Evolutionary conservation across 2,797 vertebrate species (phyloP), one percentile per base, ranked within the genome.

Genomic region (Chelon labrosus): DNA sequence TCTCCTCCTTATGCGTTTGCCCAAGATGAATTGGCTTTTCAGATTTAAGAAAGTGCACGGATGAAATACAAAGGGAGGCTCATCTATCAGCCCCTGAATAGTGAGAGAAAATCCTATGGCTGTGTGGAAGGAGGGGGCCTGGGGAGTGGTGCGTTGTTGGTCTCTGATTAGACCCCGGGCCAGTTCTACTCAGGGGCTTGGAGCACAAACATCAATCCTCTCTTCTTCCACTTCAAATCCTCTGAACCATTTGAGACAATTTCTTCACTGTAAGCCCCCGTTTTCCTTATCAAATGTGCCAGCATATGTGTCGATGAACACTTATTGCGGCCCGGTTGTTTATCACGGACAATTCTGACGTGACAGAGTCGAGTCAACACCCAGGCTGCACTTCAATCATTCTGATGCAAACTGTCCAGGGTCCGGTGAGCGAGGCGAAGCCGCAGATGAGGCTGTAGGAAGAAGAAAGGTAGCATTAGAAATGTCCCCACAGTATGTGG

Each of bases 1-100:
- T 77, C 69, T 88, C 71, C 75, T 81, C 79, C 79, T 84, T 72
- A 76, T 79, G 85, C 72, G 9, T 89, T 92, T 90, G 85, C 89
- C 83, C 85, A 91, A 92, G 92, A 94, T 94, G 91, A 93, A 94
- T 92, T 93, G 91, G 92, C 93, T 94, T 93, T 94, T 93, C 87
- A 92, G 92, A 93, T 94, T 93, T 93, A 94, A 94, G 91, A 94
- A 93, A 93, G 91, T 91, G 89, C 88, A 93, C 82, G 90, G 89
- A 85, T 91, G 91, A 93, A 94, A 93, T 92, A 93, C 91, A 94
- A 94, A 92, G 89, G 90, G 90, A 84, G 90, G 89, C 91, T 94
- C 92, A 92, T 94, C 89, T 92, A 94, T 94, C 93, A 94, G 88
- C 75, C 80, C 61, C 85, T 88, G 92, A 93, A 93, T 93, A 91